phyloP scores from a whole-genome alignment of 2,888 invertebrate genomes.

The Chrysolina haemoptera region DNA sequence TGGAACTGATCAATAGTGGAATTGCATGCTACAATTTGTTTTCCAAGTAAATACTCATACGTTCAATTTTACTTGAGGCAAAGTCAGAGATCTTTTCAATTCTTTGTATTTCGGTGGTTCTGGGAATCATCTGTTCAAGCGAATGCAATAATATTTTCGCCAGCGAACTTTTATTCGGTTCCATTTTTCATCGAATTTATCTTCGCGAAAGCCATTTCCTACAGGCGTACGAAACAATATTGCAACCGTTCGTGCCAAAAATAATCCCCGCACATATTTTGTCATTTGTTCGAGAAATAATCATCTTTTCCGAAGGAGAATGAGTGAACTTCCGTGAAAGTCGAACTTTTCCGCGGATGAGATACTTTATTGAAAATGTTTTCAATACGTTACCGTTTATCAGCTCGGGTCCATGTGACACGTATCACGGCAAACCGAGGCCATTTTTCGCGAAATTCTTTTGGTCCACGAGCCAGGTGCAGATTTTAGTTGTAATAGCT shows the following conservation, averaged over 20 bases:
- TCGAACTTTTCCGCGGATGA: slow-evolving; percentile 15
- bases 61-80: no score
- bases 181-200: neutral
- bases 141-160: neutral
- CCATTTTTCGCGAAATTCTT: slow-evolving; percentile 33
- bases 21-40: no score
- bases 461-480: no score
- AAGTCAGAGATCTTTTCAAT: no score
- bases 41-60: no score
- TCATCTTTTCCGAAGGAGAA: neutral
- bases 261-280: neutral
- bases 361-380: slow-evolving; percentile 33
- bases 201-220: neutral
- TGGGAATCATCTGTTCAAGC: neutral
- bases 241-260: neutral
- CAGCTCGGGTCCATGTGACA: slow-evolving; percentile 40
- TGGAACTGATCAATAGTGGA: no score
- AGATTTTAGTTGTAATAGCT: no score
- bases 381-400: slow-evolving; percentile 37
- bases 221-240: slow-evolving; percentile 15
- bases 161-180: neutral
- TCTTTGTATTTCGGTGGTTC: no score
- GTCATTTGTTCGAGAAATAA: slow-evolving; percentile 17
- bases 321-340: slow-evolving; percentile 13
- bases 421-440: slow-evolving; percentile 28